Base-by-base conservation (phyloP, 2,888 invertebrate genomes). In the Homarus gammarus region DNA sequence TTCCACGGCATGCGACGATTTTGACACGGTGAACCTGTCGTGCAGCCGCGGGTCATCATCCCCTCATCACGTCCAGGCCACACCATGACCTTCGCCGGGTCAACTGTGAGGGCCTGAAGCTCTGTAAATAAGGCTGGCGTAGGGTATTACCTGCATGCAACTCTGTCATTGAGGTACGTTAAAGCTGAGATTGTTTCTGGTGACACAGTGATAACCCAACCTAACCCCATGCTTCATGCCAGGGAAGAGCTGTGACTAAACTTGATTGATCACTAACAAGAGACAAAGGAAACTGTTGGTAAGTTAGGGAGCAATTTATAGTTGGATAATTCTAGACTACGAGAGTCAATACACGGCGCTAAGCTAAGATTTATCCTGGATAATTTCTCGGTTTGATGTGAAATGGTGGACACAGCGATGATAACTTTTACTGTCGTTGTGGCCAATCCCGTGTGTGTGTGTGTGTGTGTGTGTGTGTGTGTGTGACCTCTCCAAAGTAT, bases 191-290 rank as follows among this genome's bases (percentile, higher is more conserved):
- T 77, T 77, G 44, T 77, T 51, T 77, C 61, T 64, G 64, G 61
- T 38, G 36, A 22, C n/a, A 38, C 33, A 18, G 61, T 64, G 56
- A 79, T 79, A 40, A 61, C 61, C 40, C 77, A 61, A 79, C 64
- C 61, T 79, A 40, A 61, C 61, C 40, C 77, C 79, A 79, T 79
- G 79, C 61, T 79, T 79, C 64, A 79, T 31, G 38, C 27, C n/a
- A 27, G 15, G 64, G 61, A 79, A 64, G 79, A 79, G 79, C 44
- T 64, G 56, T 79, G 79, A 79, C 79, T 36, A 79, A 64, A 40
- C 38, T 27, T 44, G 79, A 79, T 38, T 61, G 79, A 79, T 79
- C 64, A 64, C 49, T 40, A 33, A 64, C 36, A 33, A 79, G 40
- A 6, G 36, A 12, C 61, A 64, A 64, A 38, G 40, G 79, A 38